These are phyloP conservation scores for Cricetomys ansorgei DNA, from an alignment of 2,113 vertebrate species.

Conservation along the genomic window DNA sequence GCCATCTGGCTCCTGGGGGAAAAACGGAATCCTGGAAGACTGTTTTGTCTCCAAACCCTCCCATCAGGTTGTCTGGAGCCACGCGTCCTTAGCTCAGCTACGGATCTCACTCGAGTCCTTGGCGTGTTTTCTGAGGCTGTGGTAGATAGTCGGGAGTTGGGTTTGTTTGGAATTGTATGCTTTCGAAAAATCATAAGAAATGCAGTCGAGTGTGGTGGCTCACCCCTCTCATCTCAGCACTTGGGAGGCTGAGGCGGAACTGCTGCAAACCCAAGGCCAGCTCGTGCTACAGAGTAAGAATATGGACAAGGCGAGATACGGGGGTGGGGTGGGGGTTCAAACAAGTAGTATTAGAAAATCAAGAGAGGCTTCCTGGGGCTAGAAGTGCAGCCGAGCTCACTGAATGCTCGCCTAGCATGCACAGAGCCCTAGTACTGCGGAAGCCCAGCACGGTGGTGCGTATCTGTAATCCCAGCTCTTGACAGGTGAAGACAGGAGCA, in stretches of 20 bases:
- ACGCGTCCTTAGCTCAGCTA: background rate
- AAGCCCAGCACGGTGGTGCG: background rate
- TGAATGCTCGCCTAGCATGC: background rate
- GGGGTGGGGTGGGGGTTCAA: background rate
- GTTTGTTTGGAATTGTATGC: background rate
- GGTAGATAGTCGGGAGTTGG: background rate
- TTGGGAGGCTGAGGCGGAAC: background rate
- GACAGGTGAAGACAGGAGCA: background rate
- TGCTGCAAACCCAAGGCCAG: background rate
- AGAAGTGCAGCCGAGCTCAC: too few relatives aligned
- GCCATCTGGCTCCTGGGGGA: background rate
- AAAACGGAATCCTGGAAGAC: constrained; percentile 26
- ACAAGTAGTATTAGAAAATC: background rate
- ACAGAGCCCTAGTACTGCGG: background rate
- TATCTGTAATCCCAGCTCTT: background rate
- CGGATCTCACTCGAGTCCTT: background rate
- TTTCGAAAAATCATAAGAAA: constrained; percentile 10
- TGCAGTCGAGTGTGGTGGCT: background rate
- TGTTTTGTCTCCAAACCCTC: background rate
- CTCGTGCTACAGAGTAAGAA: background rate
- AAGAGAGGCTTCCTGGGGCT: background rate
- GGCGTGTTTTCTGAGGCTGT: background rate
- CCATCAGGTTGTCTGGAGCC: background rate
- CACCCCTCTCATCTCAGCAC: background rate
- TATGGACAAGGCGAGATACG: too few relatives aligned